Base-by-base conservation (phyloP, 2,113 vertebrate genomes). In the Hemiscyllium ocellatum region DNA sequence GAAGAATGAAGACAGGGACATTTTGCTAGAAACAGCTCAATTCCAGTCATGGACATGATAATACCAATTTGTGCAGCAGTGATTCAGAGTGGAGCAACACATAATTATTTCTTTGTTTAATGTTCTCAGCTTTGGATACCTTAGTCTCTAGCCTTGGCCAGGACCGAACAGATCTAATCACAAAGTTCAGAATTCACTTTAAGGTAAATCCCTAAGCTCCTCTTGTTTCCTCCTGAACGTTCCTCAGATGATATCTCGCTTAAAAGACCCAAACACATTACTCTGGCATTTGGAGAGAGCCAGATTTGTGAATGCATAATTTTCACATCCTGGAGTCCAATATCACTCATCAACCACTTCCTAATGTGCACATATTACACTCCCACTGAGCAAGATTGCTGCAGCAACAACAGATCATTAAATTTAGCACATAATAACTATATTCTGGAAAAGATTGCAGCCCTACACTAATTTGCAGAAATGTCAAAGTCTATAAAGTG, bases 381-480 rank as follows among this genome's bases (percentile, higher is more conserved):
- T 72, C 94, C 94, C 72, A 95, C 94, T 70, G 94, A 70, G 94
- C 94, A 95, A 95, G 47, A 95, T 95, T 95, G 72, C 94, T 95
- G 12, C 94, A 95, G 94, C 47, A 95, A 76, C 94, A 76, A 95
- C 94, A 95, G 37, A 95, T 95, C 94, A 95, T 95, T 95, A 95
- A 72, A 26, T 76, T 69, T 52, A 95, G 70, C 37, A 95, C 68
- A 72, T 95, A 95, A 95, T 95, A 95, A 52, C 68, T 19, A 50
- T 72, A 76, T 52, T 95, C 69, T 95, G 37, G 47, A 52, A 95
- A 95, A 26, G 42, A 52, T 47, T 95, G 68, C 69, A 52, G 94
- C 24, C 26, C 47, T 50, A 33, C 94, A 95, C 69, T 72, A 72
- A 95, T 95, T 50, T 76, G 68, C 68, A 72, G 69, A 72, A 52